phyloP scores from a whole-genome alignment of 2,888 invertebrate species.

The Villa cingulata region DNA sequence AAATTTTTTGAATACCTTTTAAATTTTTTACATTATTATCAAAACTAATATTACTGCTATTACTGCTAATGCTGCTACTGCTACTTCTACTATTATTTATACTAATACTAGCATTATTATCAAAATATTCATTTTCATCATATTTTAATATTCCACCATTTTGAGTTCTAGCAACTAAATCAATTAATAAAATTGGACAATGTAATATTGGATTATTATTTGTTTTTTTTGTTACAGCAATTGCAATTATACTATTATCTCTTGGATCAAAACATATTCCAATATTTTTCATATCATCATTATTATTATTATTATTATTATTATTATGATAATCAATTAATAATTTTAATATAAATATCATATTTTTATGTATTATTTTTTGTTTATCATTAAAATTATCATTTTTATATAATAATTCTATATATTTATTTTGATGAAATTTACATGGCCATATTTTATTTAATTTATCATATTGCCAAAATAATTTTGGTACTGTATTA shows the following conservation, averaged over 20 bases:
- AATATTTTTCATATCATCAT: conserved; percentile 22
- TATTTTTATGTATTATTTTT: conserved; percentile 38
- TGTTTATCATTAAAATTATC: conserved; percentile 47
- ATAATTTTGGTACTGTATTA: conserved; percentile 45
- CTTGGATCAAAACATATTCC: conserved; percentile 65
- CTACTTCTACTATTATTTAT: too few species aligned
- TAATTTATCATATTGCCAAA: conserved; percentile 49
- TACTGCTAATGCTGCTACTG: too few species aligned
- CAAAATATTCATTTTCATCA: conserved; percentile 11
- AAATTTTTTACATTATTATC: conserved; percentile 7
- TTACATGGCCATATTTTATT: conserved; percentile 64
- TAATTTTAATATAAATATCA: conserved; percentile 40
- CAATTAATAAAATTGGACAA: conserved; percentile 71
- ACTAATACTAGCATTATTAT: conserved; percentile 22
- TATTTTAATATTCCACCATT: conserved; percentile 58
- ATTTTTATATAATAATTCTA: conserved; percentile 53
- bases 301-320: conserved; percentile 7
- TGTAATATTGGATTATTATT: conserved; percentile 69
- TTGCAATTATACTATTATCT: conserved; percentile 48
- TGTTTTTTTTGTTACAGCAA: conserved; percentile 44
- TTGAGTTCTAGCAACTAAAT: conserved; percentile 71
- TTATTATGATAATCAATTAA: conserved; percentile 23
- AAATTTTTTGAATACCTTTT: conserved; percentile 35
- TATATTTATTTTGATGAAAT: conserved; percentile 63
- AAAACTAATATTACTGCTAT: too few species aligned